A percentile compares a stretch with the other conserved stretches of the same genome.
Conservation (phyloP, 2,113 vertebrate genomes). For the Bothrops jararaca region DNA sequence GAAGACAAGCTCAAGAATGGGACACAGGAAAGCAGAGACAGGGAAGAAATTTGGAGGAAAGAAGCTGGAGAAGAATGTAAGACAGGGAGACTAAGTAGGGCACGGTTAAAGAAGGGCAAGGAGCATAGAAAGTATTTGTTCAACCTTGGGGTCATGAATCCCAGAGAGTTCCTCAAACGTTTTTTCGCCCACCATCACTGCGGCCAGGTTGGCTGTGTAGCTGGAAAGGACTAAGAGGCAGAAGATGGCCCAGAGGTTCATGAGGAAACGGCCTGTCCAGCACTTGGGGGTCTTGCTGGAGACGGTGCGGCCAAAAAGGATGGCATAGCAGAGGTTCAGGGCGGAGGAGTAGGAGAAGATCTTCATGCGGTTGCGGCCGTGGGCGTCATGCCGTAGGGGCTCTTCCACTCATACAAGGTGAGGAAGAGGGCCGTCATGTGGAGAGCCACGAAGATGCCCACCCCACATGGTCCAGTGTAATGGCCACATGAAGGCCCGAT, state of each 20-base stretch:
- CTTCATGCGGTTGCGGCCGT: slow-evolving; percentile 84
- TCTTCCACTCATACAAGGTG: slow-evolving; percentile 96
- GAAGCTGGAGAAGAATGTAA: neutral
- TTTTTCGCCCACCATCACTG: slow-evolving; percentile 97
- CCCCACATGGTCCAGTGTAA: slow-evolving; percentile 98
- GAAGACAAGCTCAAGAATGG: neutral
- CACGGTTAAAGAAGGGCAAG: neutral
- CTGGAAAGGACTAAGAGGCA: slow-evolving; percentile 96
- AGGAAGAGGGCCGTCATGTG: slow-evolving; percentile 92
- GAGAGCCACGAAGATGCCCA: slow-evolving; percentile 90
- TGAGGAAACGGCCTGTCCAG: slow-evolving; percentile 91
- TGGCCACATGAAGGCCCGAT: slow-evolving; percentile 97
- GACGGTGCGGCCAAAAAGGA: slow-evolving; percentile 90
- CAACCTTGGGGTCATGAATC: slow-evolving; percentile 93
- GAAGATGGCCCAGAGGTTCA: slow-evolving; percentile 99
- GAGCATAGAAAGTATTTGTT: neutral
- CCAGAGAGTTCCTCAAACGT: slow-evolving; percentile 92
- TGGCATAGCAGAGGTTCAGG: slow-evolving; percentile 96
- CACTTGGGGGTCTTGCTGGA: slow-evolving; percentile 97
- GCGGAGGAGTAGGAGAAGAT: slow-evolving; percentile 97
- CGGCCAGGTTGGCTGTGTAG: slow-evolving; percentile 94
- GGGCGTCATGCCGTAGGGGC: slow-evolving; percentile 95
- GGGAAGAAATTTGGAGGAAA: neutral
- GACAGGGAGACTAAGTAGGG: neutral
- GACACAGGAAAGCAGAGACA: neutral